Evolutionary conservation across 2,113 vertebrate genomes (phyloP), one percentile per base, ranked within the genome.

Genomic region (Rhipidura dahli): DNA sequence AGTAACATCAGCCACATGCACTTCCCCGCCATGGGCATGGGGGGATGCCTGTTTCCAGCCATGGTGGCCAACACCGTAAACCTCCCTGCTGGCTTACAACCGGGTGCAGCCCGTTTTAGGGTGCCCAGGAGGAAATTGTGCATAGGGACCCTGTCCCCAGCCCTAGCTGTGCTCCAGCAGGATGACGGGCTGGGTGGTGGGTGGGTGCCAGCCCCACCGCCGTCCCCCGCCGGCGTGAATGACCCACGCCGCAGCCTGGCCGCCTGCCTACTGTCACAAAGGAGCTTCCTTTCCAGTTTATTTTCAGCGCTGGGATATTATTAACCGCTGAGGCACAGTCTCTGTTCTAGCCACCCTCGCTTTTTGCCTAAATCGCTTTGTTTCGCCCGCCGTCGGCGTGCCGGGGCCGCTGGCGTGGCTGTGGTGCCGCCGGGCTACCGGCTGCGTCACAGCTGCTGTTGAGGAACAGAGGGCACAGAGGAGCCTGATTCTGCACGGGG

Each of bases 271-370:
- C 98, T 99, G 98, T 99, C 99, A 99, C 98, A 98, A 98, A 98
- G 98, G 97, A 98, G 97, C 98, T 99, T 99, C 98, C 99, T 99
- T 98, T 97, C 95, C 72, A 65, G 98, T 98, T 99, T 99, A 99
- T 99, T 99, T 99, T 99, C 98, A 98, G 98, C 95, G 15, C 71
- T 54, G 91, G 97, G 98, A 98, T 99, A 98, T 99, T 99, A 98
- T 99, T 98, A 98, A 98, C 98, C 75, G 91, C 97, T 82, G 97
- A 97, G 97, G 87, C 96, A 92, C 47, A 27, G 96, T 75, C 97
- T 97, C 90, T 72, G 81, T 95, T 94, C 61, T 94, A 80, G 15
- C 77, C 27, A 87, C 42, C 42, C 90, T 94, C 31, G 31, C 82
- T 88, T 87, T 77, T 82, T 76, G n/a, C 91, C 84, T 54, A 82